A percentile compares a stretch with the other conserved stretches of the same genome.
Conservation (phyloP, 2,113 vertebrate genomes). For the Hemibagrus wyckioides region DNA sequence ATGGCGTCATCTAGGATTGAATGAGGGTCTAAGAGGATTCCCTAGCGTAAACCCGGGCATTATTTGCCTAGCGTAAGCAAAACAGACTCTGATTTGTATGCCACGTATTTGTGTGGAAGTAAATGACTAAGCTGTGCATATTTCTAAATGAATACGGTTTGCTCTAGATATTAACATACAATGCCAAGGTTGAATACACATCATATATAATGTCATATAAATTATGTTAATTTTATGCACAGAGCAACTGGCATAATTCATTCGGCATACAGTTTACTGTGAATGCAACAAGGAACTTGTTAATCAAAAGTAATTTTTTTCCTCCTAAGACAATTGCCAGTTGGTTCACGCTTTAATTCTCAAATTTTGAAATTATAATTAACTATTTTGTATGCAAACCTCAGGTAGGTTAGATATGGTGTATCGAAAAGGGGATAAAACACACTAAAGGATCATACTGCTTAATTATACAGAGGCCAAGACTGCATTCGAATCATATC, state of each 20-base stretch:
- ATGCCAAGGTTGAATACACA: background rate
- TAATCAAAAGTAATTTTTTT: background rate
- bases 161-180: conserved; percentile 13
- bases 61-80: conserved; percentile 38
- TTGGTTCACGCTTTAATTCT: background rate
- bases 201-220: background rate
- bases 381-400: background rate
- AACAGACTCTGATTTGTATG: conserved; percentile 44
- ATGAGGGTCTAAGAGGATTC: conserved; percentile 35
- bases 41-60: conserved; percentile 6
- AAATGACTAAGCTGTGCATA: conserved; percentile 35
- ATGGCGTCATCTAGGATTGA: background rate
- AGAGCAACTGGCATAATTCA: conserved; percentile 14
- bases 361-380: background rate
- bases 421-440: background rate
- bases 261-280: background rate
- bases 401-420: background rate
- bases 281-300: background rate
- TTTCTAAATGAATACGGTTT: conserved; percentile 24
- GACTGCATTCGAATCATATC: background rate
- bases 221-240: background rate
- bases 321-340: background rate
- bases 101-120: background rate
- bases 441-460: background rate
- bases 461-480: background rate